A percentile compares a stretch with the other conserved stretches of the same genome.
Conservation (phyloP, 2,797 vertebrate genomes). For the Sphenopsis melanotis region DNA sequence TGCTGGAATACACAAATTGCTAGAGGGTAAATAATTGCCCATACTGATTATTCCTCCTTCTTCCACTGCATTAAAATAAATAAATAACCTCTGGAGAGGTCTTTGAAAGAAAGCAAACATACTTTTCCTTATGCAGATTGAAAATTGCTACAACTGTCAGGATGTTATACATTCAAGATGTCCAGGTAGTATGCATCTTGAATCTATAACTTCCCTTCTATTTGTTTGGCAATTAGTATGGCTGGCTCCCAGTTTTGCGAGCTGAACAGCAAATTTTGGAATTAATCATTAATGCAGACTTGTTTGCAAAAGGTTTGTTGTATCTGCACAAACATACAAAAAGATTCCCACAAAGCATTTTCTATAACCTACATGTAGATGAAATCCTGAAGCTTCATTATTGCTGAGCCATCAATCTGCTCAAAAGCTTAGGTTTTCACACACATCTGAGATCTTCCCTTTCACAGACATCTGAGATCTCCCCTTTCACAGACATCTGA, state of each 20-base stretch:
- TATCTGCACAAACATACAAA: neutral
- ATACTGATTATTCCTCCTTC: neutral
- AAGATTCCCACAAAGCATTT: neutral
- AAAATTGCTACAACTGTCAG: neutral
- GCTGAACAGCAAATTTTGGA: neutral
- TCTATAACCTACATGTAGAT: neutral
- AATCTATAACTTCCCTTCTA: neutral
- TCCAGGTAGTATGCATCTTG: neutral
- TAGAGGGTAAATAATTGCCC: neutral
- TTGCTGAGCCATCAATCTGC: neutral
- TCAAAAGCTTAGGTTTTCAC: neutral
- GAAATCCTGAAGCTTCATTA: neutral
- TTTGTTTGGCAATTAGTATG: neutral
- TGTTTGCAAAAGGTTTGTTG: neutral
- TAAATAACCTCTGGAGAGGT: neutral
- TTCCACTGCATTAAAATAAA: neutral
- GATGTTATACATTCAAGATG: neutral
- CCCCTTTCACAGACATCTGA: neutral
- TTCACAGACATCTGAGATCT: neutral
- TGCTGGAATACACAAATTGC: neutral
- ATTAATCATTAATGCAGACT: neutral
- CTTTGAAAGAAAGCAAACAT: neutral
- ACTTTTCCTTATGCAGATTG: neutral
- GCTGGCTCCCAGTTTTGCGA: neutral
- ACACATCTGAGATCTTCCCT: neutral